Evolutionary conservation across 2,113 vertebrate genomes (phyloP), one percentile per base, ranked within the genome.

Genomic region (Eublepharis macularius): DNA sequence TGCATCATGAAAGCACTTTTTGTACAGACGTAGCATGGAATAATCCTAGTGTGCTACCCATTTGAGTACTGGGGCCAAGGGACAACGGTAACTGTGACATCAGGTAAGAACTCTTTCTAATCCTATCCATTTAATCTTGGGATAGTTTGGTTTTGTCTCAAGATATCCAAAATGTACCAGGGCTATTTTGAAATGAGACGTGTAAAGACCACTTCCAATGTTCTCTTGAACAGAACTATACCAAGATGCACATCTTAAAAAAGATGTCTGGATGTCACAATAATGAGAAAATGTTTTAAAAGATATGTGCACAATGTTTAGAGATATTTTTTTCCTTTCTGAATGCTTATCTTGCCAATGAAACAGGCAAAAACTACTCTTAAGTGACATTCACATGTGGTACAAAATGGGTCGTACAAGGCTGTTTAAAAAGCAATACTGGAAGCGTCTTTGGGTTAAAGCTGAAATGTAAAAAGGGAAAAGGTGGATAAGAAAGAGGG

Each of bases 61-160:
- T 45, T 85, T 19, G 17, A 81, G 2, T 14, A 63, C 39, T 78
- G 87, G 83, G 78, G 83, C n/a, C 45, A n/a, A 26, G 83, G 83
- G 5, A 89, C 83, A 9, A 7, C 41, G 32, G 69, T 76, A 26
- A 65, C 26, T 2, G 29, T 87, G 21, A 80, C 66, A 2, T 34
- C 76, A 87, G 85, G 70, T 87, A 87, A 90, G 32, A 7, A 36
- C 17, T 41, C 21, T 76, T 76, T 36, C 29, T 34, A 43, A 78
- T 77, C 41, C 77, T 69, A 57, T 39, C 6, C 21, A 26, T 43
- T 85, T 57, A 70, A 86, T 43, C 2, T 51, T 32, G 68, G 21
- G 32, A 47, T 1, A 39, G 36, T 39, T n/a, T 39, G 60, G 26
- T 47, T 24, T 66, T 4, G 6, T 54, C 45, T 49, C 6, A 51